A percentile compares a stretch with the other conserved stretches of the same genome.
phyloP scores from a whole-genome alignment of 2,113 vertebrate genomes.

The Elanus axillaris region DNA sequence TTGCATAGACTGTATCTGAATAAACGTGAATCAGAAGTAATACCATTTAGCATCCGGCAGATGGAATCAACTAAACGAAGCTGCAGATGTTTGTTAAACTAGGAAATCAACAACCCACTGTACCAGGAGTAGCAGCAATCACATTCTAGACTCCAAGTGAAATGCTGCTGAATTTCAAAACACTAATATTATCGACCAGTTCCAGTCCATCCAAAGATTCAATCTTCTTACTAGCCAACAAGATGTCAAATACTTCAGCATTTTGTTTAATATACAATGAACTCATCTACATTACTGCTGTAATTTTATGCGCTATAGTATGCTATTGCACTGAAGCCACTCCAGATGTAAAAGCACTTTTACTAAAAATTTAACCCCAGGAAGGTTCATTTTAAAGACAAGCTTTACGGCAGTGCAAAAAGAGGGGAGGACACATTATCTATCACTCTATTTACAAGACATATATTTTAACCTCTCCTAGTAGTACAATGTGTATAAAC shows the following conservation, averaged over 20 bases:
- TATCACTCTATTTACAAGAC: background rate
- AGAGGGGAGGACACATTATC: background rate
- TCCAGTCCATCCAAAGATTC: background rate
- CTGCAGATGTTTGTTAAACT: background rate
- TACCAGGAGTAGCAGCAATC: background rate
- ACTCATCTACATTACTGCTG: background rate
- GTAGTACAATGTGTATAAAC: background rate
- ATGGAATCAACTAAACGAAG: background rate
- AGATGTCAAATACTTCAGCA: background rate
- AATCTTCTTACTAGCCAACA: background rate
- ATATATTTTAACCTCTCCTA: constrained; percentile 13
- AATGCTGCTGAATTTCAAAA: constrained; percentile 29
- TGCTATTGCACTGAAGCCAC: background rate
- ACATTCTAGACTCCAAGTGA: background rate
- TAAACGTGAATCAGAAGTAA: background rate
- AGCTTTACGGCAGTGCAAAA: background rate
- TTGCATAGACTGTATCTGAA: background rate
- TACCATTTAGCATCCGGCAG: constrained; percentile 19
- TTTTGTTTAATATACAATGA: background rate
- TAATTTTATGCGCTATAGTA: background rate
- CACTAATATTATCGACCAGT: background rate
- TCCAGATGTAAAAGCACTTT: background rate
- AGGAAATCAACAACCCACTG: background rate
- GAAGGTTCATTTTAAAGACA: constrained; percentile 14
- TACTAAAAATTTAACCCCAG: background rate